These are phyloP conservation scores for Bruchidius siliquastri DNA, from an alignment of 2,888 invertebrate species.

Conservation along the genomic window DNA sequence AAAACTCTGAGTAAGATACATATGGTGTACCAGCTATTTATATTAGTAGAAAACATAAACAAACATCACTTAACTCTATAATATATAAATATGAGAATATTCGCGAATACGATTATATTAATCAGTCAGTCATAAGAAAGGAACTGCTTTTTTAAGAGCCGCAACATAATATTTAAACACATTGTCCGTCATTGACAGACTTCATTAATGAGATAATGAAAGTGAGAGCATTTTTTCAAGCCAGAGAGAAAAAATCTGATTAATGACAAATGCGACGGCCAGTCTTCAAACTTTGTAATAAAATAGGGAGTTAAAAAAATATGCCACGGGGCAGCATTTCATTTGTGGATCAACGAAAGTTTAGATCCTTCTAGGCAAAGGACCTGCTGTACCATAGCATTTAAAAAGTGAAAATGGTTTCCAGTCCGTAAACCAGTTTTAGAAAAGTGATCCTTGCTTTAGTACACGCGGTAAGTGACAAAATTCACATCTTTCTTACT, in stretches of 20 bases:
- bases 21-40: no score
- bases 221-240: neutral
- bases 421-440: neutral
- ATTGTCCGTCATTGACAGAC: neutral
- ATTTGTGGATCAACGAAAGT: neutral
- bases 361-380: neutral
- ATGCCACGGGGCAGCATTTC: neutral
- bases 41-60: no score
- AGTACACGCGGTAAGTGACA: neutral
- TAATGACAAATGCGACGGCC: neutral
- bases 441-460: neutral
- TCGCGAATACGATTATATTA: no score
- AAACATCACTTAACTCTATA: no score
- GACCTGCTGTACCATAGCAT: neutral
- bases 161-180: no score
- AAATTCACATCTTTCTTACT: no score
- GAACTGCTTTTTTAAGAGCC: no score
- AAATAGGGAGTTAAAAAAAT: neutral
- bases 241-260: neutral
- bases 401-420: neutral
- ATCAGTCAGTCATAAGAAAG: no score
- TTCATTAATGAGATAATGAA: neutral
- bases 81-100: no score
- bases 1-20: no score
- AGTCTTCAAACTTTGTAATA: neutral